Conservation (phyloP, 2,113 vertebrate genomes). For the Trochalopteron elliotii region DNA sequence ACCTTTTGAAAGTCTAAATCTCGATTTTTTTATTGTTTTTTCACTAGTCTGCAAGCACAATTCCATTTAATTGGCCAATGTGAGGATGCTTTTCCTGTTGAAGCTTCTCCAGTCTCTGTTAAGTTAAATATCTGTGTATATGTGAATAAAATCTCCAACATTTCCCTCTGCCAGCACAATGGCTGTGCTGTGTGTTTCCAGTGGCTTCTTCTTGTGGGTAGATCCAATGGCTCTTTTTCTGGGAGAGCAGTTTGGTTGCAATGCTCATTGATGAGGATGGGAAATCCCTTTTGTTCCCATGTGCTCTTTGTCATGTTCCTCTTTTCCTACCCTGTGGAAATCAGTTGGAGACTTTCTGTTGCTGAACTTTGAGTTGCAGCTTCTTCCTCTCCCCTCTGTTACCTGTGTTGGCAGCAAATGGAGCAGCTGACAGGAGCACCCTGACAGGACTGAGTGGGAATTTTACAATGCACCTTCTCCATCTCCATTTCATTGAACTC, state of each 20-base stretch:
- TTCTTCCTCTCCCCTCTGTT: background rate
- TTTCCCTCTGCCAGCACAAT: background rate
- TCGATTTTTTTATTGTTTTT: background rate
- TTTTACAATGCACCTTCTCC: background rate
- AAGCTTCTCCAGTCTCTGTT: background rate
- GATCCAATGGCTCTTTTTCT: background rate
- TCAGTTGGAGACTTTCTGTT: background rate
- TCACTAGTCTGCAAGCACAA: background rate
- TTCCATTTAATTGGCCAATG: background rate
- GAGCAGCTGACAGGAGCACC: too few relatives aligned
- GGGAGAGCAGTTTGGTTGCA: background rate
- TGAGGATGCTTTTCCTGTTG: background rate
- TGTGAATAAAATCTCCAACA: background rate
- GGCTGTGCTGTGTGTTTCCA: background rate
- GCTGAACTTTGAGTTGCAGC: slow-evolving; percentile 27
- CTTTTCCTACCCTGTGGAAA: background rate
- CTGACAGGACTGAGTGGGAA: background rate
- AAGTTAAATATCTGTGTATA: background rate
- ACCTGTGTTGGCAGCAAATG: background rate
- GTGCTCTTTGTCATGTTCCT: background rate
- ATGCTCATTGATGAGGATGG: background rate
- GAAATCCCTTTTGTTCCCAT: background rate
- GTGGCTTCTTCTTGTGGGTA: background rate
- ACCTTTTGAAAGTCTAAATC: background rate
- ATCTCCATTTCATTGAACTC: background rate